Percentiles rank a stretch among this genome's conserved stretches.
These are phyloP conservation scores for Chlamydotis undulata DNA, from an alignment of 2,113 vertebrate species.

Conservation along the genomic window DNA sequence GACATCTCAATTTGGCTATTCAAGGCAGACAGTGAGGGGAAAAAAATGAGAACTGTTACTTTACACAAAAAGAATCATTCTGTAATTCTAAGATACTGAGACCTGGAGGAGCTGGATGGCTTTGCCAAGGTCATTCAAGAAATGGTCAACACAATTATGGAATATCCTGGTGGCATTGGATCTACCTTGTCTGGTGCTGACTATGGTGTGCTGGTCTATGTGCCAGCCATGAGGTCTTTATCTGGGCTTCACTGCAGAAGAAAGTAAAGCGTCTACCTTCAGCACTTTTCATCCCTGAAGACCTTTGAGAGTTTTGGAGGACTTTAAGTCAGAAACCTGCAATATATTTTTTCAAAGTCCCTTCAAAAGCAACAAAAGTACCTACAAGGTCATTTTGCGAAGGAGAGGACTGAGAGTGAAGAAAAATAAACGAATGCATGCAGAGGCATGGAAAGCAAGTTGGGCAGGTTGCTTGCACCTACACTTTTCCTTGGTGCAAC, in stretches of 20 bases:
- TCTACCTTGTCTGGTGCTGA: background rate
- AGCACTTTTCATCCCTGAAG: background rate
- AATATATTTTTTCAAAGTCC: background rate
- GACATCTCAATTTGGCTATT: background rate
- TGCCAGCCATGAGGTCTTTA: background rate
- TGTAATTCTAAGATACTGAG: background rate
- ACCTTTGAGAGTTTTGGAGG: accelerated
- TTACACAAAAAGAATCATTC: background rate
- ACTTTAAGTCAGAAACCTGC: background rate
- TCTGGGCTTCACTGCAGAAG: background rate
- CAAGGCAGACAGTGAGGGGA: background rate
- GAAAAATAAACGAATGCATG: background rate
- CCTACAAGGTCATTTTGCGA: background rate
- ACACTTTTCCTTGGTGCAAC: background rate
- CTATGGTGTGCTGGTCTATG: background rate
- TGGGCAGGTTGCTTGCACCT: background rate
- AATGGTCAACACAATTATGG: background rate
- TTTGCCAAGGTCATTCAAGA: background rate
- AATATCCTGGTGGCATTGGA: background rate
- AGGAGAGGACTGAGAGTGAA: background rate
- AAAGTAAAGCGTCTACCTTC: background rate
- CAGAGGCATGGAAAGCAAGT: background rate
- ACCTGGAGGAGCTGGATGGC: accelerated
- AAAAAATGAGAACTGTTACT: background rate
- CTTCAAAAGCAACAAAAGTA: background rate